Base-by-base conservation (phyloP, 1,140 invertebrate species). In the Akabosia matsudoensis region DNA sequence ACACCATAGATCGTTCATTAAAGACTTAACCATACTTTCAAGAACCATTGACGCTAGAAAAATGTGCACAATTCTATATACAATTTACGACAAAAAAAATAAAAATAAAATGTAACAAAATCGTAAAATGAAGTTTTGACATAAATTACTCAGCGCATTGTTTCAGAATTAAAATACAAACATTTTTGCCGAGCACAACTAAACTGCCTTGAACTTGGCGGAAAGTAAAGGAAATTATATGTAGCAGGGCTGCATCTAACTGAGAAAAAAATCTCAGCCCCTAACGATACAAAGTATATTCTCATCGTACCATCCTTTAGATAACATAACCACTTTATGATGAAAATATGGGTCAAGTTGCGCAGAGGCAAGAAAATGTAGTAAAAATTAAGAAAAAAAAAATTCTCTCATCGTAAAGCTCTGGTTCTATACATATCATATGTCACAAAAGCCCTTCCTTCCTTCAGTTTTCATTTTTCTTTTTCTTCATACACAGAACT, bases 341-440 rank as follows among this genome's bases (percentile, higher is more conserved):
- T 67, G 61, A 67, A 67, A 67, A 67, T 67, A 67, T 67, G 61
- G 61, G 61, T 67, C 61, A 67, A 67, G 30, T 67, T 30, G 31
- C 61, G 61, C 61, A 30, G 26, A 67, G 31, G 61, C 61, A 30
- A 67, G 30, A 67, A 67, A 67, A 67, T n/a, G 61, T 67, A 67
- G 61, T 67, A 67, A 67, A 67, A 67, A 30, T 30, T 30, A 30
- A 67, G 31, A 67, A 67, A 30, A 67, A 67, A 67, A 67, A 67
- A 30, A 30, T 67, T 24, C 61, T 67, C 61, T 31, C 54, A 61
- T 61, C 61, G 61, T 67, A 67, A 67, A 67, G 31, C 28, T 16
- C 13, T 7, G 18, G 37, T 45, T 45, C 54, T 16, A 24, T 30
- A 67, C 61, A 30, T 30, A 67, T 18, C 7, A 45, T 45, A 18